These are phyloP conservation scores for Clinocottus analis DNA, from an alignment of 2,113 vertebrate genomes.

Conservation along the genomic window DNA sequence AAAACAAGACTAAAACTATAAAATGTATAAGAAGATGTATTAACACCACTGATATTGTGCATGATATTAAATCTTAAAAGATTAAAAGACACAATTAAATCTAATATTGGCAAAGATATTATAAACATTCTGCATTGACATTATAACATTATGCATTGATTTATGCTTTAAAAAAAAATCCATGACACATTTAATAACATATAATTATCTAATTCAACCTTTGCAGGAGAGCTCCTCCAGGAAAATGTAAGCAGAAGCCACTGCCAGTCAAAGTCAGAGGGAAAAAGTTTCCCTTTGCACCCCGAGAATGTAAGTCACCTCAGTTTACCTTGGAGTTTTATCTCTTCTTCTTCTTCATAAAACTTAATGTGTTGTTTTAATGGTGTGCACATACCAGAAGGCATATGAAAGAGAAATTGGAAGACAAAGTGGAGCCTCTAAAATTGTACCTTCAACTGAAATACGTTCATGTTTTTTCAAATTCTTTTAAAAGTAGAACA, in stretches of 20 bases:
- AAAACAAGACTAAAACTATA: too few species aligned
- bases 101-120: too few species aligned
- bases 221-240: slow-evolving; percentile 87
- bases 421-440: slow-evolving; percentile 12
- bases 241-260: slow-evolving; percentile 86
- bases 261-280: slow-evolving; percentile 85
- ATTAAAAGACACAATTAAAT: too few species aligned
- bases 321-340: not conserved
- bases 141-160: too few species aligned
- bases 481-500: not conserved
- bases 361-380: not conserved
- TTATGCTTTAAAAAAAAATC: too few species aligned
- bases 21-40: too few species aligned
- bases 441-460: slow-evolving; percentile 3
- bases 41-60: too few species aligned
- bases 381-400: slow-evolving; percentile 12
- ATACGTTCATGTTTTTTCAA: not conserved
- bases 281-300: slow-evolving; percentile 83
- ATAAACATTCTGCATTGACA: too few species aligned
- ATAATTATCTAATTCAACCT: not conserved
- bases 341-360: not conserved
- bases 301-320: slow-evolving; percentile 82
- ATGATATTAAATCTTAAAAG: too few species aligned
- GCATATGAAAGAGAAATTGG: not conserved
- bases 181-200: too few species aligned